A percentile compares a stretch with the other conserved stretches of the same genome.
Evolutionary conservation across 1,140 invertebrate genomes (phyloP).

Genomic region (Macrosteles quadrilineatus): DNA sequence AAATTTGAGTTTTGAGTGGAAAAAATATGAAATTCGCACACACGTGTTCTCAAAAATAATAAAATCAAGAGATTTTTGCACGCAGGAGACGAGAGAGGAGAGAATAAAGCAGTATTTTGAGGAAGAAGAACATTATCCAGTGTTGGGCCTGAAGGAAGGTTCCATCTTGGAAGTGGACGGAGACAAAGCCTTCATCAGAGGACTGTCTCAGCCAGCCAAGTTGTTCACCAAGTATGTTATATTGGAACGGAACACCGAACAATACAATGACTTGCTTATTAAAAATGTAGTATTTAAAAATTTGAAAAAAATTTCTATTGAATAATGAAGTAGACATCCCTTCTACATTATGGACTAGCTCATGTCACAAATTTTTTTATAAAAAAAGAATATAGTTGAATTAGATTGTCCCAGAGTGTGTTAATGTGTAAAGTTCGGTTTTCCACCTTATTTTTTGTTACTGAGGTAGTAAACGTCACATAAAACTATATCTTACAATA

Average conservation of each 20-base stretch:
- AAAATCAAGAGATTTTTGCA: constrained; percentile 10
- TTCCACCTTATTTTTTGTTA: too few relatives aligned
- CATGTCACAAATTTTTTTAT: not conserved
- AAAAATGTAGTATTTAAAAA: not conserved
- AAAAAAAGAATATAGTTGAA: not conserved
- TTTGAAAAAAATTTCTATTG: not conserved
- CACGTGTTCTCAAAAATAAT: too few relatives aligned
- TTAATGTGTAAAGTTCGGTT: too few relatives aligned
- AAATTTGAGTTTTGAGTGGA: too few relatives aligned
- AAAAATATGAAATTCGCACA: too few relatives aligned
- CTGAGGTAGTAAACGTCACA: too few relatives aligned
- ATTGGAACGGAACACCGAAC: too few relatives aligned
- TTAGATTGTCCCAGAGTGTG: too few relatives aligned
- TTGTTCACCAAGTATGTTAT: not conserved
- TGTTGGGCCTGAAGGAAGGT: constrained; percentile 73
- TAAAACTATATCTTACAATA: too few relatives aligned
- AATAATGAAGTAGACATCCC: not conserved
- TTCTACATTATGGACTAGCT: not conserved
- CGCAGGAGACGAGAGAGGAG: constrained; percentile 61
- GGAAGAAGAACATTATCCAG: constrained; percentile 56
- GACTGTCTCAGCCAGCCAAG: constrained; percentile 42
- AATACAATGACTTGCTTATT: not conserved
- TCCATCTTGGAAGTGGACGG: constrained; percentile 64
- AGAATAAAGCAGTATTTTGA: constrained; percentile 68
- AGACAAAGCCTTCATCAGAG: constrained; percentile 59